Evolutionary conservation across 2,113 vertebrate species (phyloP).

Genomic region (Eubucco bourcierii): DNA sequence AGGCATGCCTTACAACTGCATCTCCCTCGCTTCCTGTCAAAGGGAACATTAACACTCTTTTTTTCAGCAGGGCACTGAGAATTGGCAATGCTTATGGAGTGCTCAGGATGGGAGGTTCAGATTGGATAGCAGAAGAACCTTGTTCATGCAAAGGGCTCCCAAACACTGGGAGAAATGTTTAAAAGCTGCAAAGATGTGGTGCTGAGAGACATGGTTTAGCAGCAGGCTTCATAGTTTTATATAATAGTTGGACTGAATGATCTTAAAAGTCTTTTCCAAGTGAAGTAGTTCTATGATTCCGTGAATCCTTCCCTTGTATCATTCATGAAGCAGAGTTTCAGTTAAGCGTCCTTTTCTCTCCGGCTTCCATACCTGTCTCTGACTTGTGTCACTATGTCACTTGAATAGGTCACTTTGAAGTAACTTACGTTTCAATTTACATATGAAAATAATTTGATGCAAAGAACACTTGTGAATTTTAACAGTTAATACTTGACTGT

Average conservation of each 20-base stretch:
- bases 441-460: accelerated
- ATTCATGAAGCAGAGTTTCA: neutral
- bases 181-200: no score
- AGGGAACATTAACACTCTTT: accelerated
- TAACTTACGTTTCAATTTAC: accelerated
- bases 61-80: neutral
- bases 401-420: accelerated
- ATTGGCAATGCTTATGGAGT: accelerated
- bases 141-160: no score
- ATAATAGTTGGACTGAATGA: no score
- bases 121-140: no score
- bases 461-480: neutral
- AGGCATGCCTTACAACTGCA: accelerated
- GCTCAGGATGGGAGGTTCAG: neutral
- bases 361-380: neutral
- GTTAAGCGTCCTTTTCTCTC: neutral
- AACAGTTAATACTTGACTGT: neutral
- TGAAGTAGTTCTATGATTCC: neutral
- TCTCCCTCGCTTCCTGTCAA: accelerated
- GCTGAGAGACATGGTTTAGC: no score
- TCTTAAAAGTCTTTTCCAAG: no score
- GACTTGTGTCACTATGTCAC: neutral
- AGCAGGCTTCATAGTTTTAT: no score
- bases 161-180: no score
- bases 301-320: accelerated